Evolutionary conservation across 2,113 vertebrate genomes (phyloP).

Genomic region (Pelobates fuscus): DNA sequence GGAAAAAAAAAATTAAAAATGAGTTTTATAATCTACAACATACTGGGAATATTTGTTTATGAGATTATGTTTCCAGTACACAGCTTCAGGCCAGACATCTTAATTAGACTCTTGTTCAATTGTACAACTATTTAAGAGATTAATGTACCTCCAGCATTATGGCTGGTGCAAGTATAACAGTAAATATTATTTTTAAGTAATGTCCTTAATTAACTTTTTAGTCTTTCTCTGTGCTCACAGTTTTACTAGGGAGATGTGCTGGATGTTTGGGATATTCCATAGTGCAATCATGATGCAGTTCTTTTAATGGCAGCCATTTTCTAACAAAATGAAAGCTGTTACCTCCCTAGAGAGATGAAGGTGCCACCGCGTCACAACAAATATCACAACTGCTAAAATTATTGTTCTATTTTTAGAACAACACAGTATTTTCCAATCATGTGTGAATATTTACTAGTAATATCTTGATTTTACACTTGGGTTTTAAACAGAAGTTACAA

Average conservation of each 20-base stretch:
- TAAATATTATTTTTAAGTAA: constrained; percentile 45
- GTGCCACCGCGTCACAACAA: constrained; percentile 13
- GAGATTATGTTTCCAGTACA: constrained; percentile 48
- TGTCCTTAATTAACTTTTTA: constrained; percentile 35
- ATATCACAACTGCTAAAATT: constrained; percentile 13
- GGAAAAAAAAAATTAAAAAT: constrained; percentile 31
- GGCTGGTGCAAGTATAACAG: constrained; percentile 26
- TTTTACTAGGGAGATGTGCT: neutral
- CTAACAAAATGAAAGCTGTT: neutral
- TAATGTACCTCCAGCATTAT: constrained; percentile 38
- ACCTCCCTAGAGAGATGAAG: constrained; percentile 8
- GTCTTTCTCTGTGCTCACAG: neutral
- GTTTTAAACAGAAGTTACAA: too few relatives aligned
- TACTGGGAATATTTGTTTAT: constrained; percentile 51
- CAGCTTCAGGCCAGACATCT: constrained; percentile 50
- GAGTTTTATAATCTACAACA: constrained; percentile 43
- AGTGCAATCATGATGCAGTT: neutral
- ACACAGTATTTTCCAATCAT: neutral
- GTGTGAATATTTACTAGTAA: too few relatives aligned
- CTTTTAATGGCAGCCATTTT: constrained; percentile 5
- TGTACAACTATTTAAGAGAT: constrained; percentile 47
- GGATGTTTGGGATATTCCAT: neutral
- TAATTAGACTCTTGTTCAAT: constrained; percentile 47
- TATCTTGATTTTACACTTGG: too few relatives aligned
- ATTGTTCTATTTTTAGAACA: constrained; percentile 7